Percentiles rank a stretch among this genome's conserved stretches.
Conservation (phyloP, 2,113 vertebrate genomes). For the Penelope pileata region DNA sequence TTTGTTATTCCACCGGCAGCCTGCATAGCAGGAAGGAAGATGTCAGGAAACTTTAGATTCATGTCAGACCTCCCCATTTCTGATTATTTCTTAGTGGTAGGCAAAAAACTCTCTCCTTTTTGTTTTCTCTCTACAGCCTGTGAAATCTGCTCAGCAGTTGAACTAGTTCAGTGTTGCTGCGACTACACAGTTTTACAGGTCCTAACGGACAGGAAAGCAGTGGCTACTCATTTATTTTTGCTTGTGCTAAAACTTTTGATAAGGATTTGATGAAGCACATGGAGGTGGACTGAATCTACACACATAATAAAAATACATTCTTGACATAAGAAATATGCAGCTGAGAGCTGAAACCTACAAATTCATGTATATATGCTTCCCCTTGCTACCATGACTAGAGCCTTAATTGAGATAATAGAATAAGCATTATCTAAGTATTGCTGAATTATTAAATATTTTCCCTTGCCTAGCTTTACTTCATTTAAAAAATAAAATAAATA, state of each 20-base stretch:
- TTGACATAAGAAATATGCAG: background rate
- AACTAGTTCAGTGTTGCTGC: background rate
- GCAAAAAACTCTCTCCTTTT: background rate
- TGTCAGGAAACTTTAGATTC: background rate
- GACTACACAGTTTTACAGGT: background rate
- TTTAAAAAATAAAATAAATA: background rate
- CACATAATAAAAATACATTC: background rate
- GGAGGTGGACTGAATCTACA: background rate
- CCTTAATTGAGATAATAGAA: background rate
- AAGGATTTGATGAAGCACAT: background rate
- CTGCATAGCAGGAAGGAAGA: slow-evolving; percentile 5
- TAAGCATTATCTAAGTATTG: background rate
- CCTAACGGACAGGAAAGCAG: background rate
- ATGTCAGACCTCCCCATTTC: background rate
- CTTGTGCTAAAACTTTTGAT: background rate
- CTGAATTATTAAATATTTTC: background rate
- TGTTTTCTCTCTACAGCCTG: background rate
- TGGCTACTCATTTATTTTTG: background rate
- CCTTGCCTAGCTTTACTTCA: background rate
- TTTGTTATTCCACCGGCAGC: background rate
- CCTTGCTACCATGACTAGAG: background rate
- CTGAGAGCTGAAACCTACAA: background rate
- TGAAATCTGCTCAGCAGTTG: background rate
- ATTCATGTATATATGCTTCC: background rate
- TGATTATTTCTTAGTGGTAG: background rate